Percentiles rank a stretch among this genome's conserved stretches.
Evolutionary conservation across 2,888 invertebrate genomes (phyloP).

Genomic region (Acronicta leporina): DNA sequence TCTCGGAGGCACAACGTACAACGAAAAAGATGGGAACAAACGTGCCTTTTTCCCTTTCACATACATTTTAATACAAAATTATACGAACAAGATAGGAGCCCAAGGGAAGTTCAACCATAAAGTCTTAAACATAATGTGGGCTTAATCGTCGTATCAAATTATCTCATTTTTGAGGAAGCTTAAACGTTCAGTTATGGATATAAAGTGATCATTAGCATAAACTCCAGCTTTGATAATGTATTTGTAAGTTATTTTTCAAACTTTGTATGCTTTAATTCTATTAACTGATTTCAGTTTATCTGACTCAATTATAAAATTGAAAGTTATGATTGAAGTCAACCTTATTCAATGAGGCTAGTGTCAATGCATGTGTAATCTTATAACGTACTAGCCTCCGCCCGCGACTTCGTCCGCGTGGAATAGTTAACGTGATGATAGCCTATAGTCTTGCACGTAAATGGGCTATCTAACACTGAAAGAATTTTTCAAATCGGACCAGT

Average conservation of each 20-base stretch:
- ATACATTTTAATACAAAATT: slow-evolving; percentile 69
- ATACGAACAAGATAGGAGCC: slow-evolving; percentile 64
- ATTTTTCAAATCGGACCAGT: too few relatives aligned
- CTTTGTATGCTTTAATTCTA: slow-evolving; percentile 20
- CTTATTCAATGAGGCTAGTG: too few relatives aligned
- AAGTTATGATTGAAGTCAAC: too few relatives aligned
- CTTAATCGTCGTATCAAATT: slow-evolving; percentile 78
- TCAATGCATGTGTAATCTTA: too few relatives aligned
- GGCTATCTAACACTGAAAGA: too few relatives aligned
- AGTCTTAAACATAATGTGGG: slow-evolving; percentile 70
- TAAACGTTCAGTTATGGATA: slow-evolving; percentile 61
- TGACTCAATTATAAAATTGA: too few relatives aligned
- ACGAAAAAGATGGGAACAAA: slow-evolving; percentile 48
- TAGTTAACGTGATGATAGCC: too few relatives aligned
- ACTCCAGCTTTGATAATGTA: slow-evolving; percentile 39
- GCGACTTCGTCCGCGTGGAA: too few relatives aligned
- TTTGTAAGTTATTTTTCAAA: slow-evolving; percentile 23
- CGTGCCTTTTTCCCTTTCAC: slow-evolving; percentile 52
- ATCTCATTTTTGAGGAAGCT: slow-evolving; percentile 72
- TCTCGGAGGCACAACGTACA: slow-evolving; percentile 50
- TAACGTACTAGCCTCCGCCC: too few relatives aligned
- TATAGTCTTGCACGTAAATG: too few relatives aligned
- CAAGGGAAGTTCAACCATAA: slow-evolving; percentile 71
- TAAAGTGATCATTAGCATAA: slow-evolving; percentile 62
- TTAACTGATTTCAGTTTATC: slow-evolving; percentile 4